Percentiles rank a stretch among this genome's conserved stretches.
These are phyloP conservation scores for Cephus runcator DNA, from an alignment of 2,888 invertebrate genomes.

Conservation along the genomic window DNA sequence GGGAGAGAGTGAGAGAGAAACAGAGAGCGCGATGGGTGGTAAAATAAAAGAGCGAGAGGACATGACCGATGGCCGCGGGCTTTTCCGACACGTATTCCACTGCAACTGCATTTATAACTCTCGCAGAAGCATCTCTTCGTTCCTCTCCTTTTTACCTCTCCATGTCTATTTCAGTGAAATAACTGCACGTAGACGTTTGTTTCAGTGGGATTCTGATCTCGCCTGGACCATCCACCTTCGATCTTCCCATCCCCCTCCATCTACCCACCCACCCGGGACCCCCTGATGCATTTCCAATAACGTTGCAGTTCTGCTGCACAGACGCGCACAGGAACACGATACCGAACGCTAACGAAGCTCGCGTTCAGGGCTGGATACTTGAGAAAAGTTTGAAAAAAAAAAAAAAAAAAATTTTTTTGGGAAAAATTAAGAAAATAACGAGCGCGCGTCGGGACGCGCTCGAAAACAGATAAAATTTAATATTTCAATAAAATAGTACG, in stretches of 20 bases:
- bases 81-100: conserved; percentile 9
- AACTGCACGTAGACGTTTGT: conserved; percentile 42
- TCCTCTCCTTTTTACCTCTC: conserved; percentile 20
- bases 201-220: conserved; percentile 35
- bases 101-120: neutral
- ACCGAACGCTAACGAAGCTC: neutral
- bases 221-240: conserved; percentile 23
- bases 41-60: neutral
- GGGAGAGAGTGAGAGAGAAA: conserved; percentile 19
- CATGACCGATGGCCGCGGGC: conserved; percentile 16
- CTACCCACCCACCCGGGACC: conserved; percentile 25
- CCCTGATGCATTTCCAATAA: conserved; percentile 54
- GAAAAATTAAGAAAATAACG: neutral
- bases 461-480: neutral
- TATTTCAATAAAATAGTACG: neutral
- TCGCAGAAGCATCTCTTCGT: conserved; percentile 1
- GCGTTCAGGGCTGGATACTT: neutral
- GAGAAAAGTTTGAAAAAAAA: neutral
- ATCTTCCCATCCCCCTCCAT: conserved; percentile 5
- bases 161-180: conserved; percentile 18
- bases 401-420: neutral
- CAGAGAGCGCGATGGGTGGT: neutral
- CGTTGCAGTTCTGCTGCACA: conserved; percentile 22
- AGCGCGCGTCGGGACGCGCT: neutral
- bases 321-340: neutral